Conservation (phyloP, 2,113 vertebrate species). For the Junco hyemalis region DNA sequence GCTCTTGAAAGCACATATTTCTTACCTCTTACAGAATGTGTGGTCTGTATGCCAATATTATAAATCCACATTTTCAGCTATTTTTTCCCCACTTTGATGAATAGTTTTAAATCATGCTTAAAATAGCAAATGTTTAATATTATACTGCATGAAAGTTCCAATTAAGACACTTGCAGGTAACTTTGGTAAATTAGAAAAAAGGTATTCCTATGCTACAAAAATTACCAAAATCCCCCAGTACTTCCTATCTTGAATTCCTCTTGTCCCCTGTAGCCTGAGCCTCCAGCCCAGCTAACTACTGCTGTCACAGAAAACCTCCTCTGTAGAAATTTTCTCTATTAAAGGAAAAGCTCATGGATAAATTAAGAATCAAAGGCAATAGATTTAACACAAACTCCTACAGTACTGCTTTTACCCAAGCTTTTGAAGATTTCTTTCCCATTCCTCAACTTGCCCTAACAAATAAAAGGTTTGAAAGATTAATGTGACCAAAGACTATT, state of each 20-base stretch:
- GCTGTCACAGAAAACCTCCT: neutral
- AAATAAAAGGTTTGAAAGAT: slow-evolving; percentile 34
- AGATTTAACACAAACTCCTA: neutral
- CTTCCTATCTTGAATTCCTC: neutral
- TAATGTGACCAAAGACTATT: slow-evolving; percentile 14
- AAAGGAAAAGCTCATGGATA: neutral
- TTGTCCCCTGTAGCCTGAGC: neutral
- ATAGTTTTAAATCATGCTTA: neutral
- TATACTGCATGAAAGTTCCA: neutral
- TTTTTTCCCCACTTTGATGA: neutral
- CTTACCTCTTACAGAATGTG: neutral
- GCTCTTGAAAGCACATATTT: neutral
- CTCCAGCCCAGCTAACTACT: neutral
- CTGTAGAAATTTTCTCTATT: neutral
- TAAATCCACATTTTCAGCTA: neutral
- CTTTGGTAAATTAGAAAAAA: neutral
- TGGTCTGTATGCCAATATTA: neutral
- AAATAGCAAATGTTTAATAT: neutral
- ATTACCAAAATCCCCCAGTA: neutral
- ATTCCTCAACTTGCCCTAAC: neutral
- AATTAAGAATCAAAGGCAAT: slow-evolving; percentile 1
- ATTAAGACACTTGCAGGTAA: neutral
- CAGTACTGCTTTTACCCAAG: neutral
- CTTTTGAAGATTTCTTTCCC: slow-evolving; percentile 35
- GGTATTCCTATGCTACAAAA: neutral